A percentile compares a stretch with the other conserved stretches of the same genome.
Evolutionary conservation across 2,797 vertebrate species (phyloP).

Genomic region (Gallinago nigripennis): DNA sequence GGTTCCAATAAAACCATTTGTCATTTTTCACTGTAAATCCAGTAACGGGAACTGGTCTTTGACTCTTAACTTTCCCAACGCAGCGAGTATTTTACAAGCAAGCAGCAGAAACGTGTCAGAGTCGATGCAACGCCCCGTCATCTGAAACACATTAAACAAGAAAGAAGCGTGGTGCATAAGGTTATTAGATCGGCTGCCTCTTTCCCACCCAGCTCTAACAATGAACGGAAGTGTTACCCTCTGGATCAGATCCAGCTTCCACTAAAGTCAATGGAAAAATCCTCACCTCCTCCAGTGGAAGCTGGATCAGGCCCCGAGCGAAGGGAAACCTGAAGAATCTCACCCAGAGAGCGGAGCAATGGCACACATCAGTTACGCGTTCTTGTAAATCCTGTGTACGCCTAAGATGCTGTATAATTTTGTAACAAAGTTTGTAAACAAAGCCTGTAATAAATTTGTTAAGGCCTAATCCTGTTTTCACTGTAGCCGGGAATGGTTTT

Average conservation of each 20-base stretch:
- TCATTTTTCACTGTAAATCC: background rate
- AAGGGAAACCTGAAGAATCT: constrained; percentile 3
- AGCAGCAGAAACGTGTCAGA: background rate
- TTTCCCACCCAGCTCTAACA: constrained; percentile 34
- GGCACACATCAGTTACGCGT: background rate
- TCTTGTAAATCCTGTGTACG: constrained; percentile 28
- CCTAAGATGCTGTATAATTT: constrained; percentile 62
- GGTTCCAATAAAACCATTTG: background rate
- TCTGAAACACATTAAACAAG: constrained; percentile 24
- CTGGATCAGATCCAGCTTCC: constrained; percentile 23
- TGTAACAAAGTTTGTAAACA: constrained; percentile 59
- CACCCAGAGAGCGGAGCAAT: background rate
- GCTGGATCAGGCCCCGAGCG: background rate
- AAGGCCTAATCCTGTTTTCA: constrained; percentile 33
- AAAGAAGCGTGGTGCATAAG: background rate
- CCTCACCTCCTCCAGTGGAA: constrained; percentile 18
- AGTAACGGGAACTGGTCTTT: background rate
- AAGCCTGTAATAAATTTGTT: constrained; percentile 63
- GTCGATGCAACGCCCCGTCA: background rate
- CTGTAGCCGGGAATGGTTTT: constrained; percentile 15
- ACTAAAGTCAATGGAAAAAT: background rate
- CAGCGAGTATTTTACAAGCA: background rate
- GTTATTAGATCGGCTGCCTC: background rate
- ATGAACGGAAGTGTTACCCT: constrained; percentile 51
- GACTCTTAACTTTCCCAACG: background rate